phyloP scores from a whole-genome alignment of 2,888 invertebrate genomes.

The Hypomecis atomaria region DNA sequence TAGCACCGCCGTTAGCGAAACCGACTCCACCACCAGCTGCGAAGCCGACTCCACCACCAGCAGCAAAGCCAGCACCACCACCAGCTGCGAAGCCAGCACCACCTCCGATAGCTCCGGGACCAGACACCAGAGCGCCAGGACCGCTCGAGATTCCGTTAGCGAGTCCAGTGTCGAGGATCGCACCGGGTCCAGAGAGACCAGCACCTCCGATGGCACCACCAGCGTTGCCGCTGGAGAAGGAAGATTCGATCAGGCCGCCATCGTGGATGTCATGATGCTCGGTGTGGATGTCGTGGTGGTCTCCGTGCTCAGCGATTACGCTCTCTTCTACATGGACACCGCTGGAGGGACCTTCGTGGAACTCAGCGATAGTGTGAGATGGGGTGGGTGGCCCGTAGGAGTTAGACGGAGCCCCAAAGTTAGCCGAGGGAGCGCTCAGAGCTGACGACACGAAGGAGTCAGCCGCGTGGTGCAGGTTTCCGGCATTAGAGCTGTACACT shows the following conservation, averaged over 20 bases:
- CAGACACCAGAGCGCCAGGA: slow-evolving; percentile 10
- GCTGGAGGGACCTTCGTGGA: slow-evolving; percentile 24
- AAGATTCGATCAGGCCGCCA: slow-evolving; percentile 19
- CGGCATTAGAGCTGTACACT: slow-evolving; percentile 68
- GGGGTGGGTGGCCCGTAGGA: slow-evolving; percentile 59
- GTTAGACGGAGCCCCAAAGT: slow-evolving; percentile 68
- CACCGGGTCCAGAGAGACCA: slow-evolving; percentile 16
- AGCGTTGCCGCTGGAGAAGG: slow-evolving; percentile 18
- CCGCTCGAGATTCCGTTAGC: slow-evolving; percentile 26
- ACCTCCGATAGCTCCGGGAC: slow-evolving; percentile 14
- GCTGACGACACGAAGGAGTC: slow-evolving; percentile 73
- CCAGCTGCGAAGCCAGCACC: slow-evolving; percentile 4
- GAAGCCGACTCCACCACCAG: slow-evolving; percentile 13
- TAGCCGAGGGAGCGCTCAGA: slow-evolving; percentile 67
- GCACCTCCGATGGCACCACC: slow-evolving; percentile 1
- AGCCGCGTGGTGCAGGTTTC: slow-evolving; percentile 57
- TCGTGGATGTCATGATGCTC: slow-evolving; percentile 27
- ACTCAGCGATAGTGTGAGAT: slow-evolving; percentile 36
- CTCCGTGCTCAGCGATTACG: slow-evolving; percentile 47
- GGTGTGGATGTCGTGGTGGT: slow-evolving; percentile 25
- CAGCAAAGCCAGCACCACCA: neutral
- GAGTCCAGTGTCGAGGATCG: slow-evolving; percentile 8
- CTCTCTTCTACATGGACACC: slow-evolving; percentile 41
- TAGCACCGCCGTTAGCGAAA: slow-evolving; percentile 26
- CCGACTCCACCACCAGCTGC: slow-evolving; percentile 19